Conservation (phyloP, 2,113 vertebrate species). For the Rhegmatorhina hoffmannsi region DNA sequence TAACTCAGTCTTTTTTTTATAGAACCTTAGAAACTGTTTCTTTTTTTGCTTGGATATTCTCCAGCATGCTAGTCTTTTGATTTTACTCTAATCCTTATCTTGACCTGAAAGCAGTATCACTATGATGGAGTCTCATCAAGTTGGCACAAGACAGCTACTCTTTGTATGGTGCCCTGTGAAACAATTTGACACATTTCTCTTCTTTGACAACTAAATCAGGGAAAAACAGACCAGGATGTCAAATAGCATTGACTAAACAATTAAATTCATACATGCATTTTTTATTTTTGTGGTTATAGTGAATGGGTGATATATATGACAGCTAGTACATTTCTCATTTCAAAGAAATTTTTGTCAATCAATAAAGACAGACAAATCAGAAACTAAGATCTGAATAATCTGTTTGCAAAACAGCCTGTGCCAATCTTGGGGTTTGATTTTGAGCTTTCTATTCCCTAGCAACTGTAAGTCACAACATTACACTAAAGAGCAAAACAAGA, state of each 20-base stretch:
- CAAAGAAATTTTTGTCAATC: not conserved
- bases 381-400: not conserved
- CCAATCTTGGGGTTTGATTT: not conserved
- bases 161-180: not conserved
- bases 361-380: not conserved
- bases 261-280: not conserved
- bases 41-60: not conserved
- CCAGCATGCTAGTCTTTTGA: not conserved
- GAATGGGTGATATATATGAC: not conserved
- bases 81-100: not conserved
- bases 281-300: not conserved
- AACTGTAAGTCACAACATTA: conserved; percentile 24
- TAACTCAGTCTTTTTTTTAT: not conserved
- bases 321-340: not conserved
- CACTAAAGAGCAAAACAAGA: not conserved
- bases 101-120: not conserved
- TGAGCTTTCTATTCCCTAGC: conserved; percentile 14
- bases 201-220: not conserved
- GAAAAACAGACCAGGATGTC: not conserved
- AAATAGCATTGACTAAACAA: not conserved
- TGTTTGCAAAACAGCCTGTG: not conserved
- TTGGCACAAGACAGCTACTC: not conserved
- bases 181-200: not conserved
- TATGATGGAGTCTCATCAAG: not conserved
- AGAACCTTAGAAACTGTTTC: not conserved